Evolutionary conservation across 2,113 vertebrate genomes (phyloP), one percentile per base, ranked within the genome.

Genomic region (Corythornis cristatus): DNA sequence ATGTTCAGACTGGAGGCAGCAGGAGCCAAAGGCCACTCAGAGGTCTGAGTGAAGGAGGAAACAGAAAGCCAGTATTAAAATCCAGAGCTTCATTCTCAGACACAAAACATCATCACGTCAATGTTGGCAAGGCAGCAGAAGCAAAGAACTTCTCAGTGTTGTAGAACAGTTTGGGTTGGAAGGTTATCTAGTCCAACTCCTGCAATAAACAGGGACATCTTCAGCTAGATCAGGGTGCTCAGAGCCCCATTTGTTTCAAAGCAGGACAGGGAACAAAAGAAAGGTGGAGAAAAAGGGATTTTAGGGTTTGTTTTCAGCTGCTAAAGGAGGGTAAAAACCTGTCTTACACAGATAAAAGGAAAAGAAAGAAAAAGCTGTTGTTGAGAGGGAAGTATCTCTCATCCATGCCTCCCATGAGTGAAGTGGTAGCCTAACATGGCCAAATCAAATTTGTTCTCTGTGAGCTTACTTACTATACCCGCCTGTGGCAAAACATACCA

Each of bases 1-100:
- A 43, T 66, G 56, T 66, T 65, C 75, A 67, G 21, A 33, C 6
- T 1, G 2, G 33, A 93, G 31, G n/a, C 43, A 80, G 31, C 37
- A 50, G 43, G 22, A 91, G 25, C 29, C 87, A 95, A 83, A 61
- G 86, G 74, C 84, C 86, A 60, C 76, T 64, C 26, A 81, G 29
- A 89, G 46, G 61, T 93, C 83, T 80, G 94, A 93, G 77, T 86
- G 95, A 94, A 95, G 93, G 37, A 11, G 54, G 80, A 81, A 68
- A 86, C 60, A 87, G 86, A 87, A 67, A 76, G 68, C 5, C 25
- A 57, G 42, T 40, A 66, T 93, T 64, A 31, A 86, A 74, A 48
- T 48, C 58, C 12, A 46, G 19, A 35, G 54, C 13, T 50, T 22
- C 48, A 50, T 87, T 81, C 57, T 81, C 58, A 31, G 28, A 12